These are phyloP conservation scores for Thysanoteuthis rhombus DNA, from an alignment of 2,888 invertebrate species.

Conservation along the genomic window DNA sequence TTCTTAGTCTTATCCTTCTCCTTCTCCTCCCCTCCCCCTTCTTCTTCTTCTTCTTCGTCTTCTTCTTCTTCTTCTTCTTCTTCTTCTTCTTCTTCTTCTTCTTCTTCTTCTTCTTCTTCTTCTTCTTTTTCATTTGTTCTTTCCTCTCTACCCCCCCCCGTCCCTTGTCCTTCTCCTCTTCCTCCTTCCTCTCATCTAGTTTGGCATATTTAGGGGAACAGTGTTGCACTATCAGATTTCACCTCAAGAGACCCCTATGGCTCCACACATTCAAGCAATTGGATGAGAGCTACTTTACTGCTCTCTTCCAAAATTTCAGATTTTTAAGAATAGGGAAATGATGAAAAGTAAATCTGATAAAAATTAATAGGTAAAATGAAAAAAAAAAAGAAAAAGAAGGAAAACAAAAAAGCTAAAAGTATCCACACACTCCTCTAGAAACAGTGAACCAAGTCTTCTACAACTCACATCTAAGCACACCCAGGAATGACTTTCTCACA, in stretches of 20 bases:
- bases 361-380: neutral
- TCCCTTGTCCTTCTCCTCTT: neutral
- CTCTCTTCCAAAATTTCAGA: neutral
- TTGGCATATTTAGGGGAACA: neutral
- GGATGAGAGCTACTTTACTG: neutral
- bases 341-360: neutral
- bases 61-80: neutral
- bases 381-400: neutral
- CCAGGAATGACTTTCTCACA: neutral
- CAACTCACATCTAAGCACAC: neutral
- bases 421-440: neutral
- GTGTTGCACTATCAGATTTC: neutral
- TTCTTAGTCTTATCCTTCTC: too few species aligned
- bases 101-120: neutral
- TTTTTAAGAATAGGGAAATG: neutral
- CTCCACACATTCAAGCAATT: neutral
- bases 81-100: neutral
- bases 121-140: neutral
- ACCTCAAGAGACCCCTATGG: neutral
- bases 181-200: neutral
- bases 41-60: too few species aligned
- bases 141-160: neutral
- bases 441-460: neutral
- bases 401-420: neutral
- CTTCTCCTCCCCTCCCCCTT: too few species aligned